Base-by-base conservation (phyloP, 2,888 invertebrate species). In the Uropetala carovei region DNA sequence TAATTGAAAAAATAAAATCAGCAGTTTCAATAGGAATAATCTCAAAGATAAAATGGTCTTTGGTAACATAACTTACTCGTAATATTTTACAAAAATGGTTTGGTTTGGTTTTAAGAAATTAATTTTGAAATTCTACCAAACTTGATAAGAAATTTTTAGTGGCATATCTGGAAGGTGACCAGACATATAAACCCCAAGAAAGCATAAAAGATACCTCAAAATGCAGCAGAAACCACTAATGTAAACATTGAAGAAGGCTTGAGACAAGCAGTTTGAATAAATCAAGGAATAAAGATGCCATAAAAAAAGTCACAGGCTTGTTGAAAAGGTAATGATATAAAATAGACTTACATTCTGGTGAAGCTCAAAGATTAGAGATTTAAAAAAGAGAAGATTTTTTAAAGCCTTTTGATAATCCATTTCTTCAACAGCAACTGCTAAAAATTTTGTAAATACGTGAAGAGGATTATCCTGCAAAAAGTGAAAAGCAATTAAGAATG, bases 381-480 rank as follows among this genome's bases (percentile, higher is more conserved):
- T 94, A 93, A 96, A 96, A 22, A 94, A 93, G n/a, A 94, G 93
- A n/a, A 96, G 94, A 93, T 94, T 94, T 68, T 94, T 93, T 93
- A 94, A 58, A 93, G 93, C 93, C 91, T 93, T 92, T 89, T 95
- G 93, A 89, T 94, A 95, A 92, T 95, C 94, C 14, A 94, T 94
- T 75, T 94, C 94, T 75, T 94, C 94, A 13, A 95, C 94, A 92
- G 95, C 95, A 92, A 96, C 95, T 91, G 96, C 95, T 0, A 97
- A 95, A 94, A 97, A 97, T 27, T 96, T 95, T 43, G 96, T 96
- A 0, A 97, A 95, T 81, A 95, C 94, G 8, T 95, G 95, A 14
- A 98, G 94, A 0, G 97, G 96, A 94, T 96, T 97, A 43, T 97
- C 96, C 97, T 97, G 94, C 84, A 95, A 95, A 94, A 92, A 92